These are phyloP conservation scores for Eptesicus fuscus DNA, from an alignment of 2,113 vertebrate species.

Conservation along the genomic window DNA sequence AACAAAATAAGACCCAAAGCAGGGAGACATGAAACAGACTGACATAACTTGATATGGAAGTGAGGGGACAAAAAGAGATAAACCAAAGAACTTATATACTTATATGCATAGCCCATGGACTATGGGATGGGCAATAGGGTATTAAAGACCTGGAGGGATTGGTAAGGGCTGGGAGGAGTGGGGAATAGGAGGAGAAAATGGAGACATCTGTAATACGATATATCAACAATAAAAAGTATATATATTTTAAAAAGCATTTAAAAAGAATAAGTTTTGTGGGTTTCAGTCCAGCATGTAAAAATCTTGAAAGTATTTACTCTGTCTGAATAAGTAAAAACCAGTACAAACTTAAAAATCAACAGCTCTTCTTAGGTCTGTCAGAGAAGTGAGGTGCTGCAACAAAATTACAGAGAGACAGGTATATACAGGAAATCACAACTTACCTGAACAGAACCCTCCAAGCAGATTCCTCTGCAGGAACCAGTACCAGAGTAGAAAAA, in stretches of 20 bases:
- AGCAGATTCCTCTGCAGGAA: background rate
- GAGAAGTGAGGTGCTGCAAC: background rate
- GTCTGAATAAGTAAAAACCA: background rate
- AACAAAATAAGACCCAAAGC: too few relatives aligned
- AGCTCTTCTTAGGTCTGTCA: background rate
- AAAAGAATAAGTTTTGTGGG: background rate
- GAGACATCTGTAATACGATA: too few relatives aligned
- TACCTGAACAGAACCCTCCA: background rate
- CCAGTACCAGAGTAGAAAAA: background rate
- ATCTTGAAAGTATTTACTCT: background rate
- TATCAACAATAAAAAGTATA: too few relatives aligned
- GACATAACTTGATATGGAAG: too few relatives aligned
- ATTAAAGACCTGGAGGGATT: too few relatives aligned
- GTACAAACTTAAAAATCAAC: background rate
- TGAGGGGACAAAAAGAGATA: too few relatives aligned
- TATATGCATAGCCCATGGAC: too few relatives aligned
- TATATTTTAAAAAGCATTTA: background rate
- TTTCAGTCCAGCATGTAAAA: background rate
- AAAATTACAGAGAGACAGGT: background rate
- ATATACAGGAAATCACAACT: background rate
- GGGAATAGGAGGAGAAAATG: too few relatives aligned
- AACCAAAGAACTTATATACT: too few relatives aligned
- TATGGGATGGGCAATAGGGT: too few relatives aligned
- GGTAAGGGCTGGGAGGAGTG: too few relatives aligned
- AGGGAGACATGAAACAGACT: too few relatives aligned